Evolutionary conservation across 2,888 invertebrate genomes (phyloP).

Genomic region (Hypomecis atomaria): DNA sequence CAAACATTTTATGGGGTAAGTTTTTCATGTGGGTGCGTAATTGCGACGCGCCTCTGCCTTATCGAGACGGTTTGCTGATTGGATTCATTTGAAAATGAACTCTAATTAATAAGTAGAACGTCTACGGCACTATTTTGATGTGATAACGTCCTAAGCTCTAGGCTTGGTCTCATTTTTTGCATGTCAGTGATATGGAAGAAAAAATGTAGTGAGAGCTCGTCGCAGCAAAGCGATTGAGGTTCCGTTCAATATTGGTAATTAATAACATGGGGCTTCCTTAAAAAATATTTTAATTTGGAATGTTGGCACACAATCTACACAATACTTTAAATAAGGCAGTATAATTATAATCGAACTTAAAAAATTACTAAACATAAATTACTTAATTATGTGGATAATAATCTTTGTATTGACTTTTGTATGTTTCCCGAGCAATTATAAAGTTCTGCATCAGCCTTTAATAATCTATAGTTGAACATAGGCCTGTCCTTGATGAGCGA

Average conservation of each 20-base stretch:
- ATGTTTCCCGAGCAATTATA: too few species aligned
- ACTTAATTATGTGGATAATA: too few species aligned
- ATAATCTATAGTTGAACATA: too few species aligned
- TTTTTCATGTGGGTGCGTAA: constrained; percentile 61
- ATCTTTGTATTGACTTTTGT: too few species aligned
- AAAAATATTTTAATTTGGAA: too few species aligned
- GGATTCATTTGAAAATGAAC: constrained; percentile 63
- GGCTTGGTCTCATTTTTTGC: constrained; percentile 58
- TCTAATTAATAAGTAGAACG: constrained; percentile 70
- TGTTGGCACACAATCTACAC: neutral
- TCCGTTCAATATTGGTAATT: constrained; percentile 33
- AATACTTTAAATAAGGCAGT: neutral
- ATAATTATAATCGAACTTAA: too few species aligned
- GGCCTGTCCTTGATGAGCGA: too few species aligned
- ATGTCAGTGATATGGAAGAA: constrained; percentile 43
- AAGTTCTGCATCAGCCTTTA: too few species aligned
- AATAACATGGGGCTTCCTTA: too few species aligned
- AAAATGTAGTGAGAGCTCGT: constrained; percentile 43
- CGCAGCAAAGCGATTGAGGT: constrained; percentile 21
- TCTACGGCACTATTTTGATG: constrained; percentile 66
- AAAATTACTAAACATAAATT: too few species aligned
- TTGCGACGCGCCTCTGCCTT: constrained; percentile 60
- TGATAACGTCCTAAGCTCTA: constrained; percentile 60
- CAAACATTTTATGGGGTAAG: constrained; percentile 63
- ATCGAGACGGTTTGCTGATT: constrained; percentile 63